phyloP scores from a whole-genome alignment of 2,888 invertebrate genomes.

The Ormyrus rosae region DNA sequence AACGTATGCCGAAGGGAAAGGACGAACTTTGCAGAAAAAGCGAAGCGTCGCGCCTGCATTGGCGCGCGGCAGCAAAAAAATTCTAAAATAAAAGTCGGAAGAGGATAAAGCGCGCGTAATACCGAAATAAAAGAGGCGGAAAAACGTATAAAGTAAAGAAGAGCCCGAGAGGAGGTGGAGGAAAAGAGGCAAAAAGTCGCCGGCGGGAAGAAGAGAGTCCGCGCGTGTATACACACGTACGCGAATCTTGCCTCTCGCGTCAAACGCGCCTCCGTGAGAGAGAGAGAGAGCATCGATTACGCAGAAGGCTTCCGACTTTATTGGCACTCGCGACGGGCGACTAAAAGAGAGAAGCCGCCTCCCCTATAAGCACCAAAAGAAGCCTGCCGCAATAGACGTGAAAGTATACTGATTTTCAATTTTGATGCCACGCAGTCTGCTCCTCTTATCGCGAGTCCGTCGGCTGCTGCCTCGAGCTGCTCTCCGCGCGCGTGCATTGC shows the following conservation, averaged over 20 bases:
- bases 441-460: slow-evolving; percentile 57
- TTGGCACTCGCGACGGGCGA: slow-evolving; percentile 7
- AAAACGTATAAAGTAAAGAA: slow-evolving; percentile 30
- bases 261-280: not conserved
- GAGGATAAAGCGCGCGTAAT: slow-evolving; percentile 31
- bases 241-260: not conserved
- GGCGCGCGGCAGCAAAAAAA: slow-evolving; percentile 20
- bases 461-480: too few species aligned
- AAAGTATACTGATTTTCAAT: slow-evolving; percentile 43
- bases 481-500: slow-evolving; percentile 28
- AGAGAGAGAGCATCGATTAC: not conserved
- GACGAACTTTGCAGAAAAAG: slow-evolving; percentile 8
- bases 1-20: not conserved
- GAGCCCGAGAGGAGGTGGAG: slow-evolving; percentile 4
- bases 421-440: slow-evolving; percentile 64
- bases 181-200: not conserved
- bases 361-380: not conserved
- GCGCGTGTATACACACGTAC: not conserved
- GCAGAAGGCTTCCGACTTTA: slow-evolving; percentile 23
- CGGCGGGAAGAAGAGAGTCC: not conserved
- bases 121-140: slow-evolving; percentile 36
- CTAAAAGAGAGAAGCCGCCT: not conserved
- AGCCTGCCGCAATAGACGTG: not conserved
- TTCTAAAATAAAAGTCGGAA: slow-evolving; percentile 29
- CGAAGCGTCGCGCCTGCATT: not conserved